Base-by-base conservation (phyloP, 2,113 vertebrate species). In the Malaclemys terrapin region DNA sequence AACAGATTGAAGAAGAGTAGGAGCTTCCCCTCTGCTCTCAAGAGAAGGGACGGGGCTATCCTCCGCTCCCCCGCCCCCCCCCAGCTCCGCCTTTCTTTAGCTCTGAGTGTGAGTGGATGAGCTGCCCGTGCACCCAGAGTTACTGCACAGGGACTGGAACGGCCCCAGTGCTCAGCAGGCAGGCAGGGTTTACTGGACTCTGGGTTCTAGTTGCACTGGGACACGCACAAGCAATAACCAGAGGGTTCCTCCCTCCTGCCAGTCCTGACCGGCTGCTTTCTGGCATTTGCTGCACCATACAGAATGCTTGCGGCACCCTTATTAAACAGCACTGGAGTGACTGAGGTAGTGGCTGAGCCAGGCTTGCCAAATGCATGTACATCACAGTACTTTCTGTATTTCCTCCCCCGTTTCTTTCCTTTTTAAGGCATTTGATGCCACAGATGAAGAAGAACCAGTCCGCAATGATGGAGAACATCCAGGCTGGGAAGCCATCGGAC, bases 391-490 rank as follows among this genome's bases (percentile, higher is more conserved):
- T 79, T 93, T 83, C n/a, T 90, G 86, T 90, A 89, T 85, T 96
- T 72, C 88, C 79, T 72, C 87, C 89, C 89, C 65, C 0, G 91
- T 42, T 92, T 25, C n/a, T 94, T 80, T 84, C 82, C 45, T 95
- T 96, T 92, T 97, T 81, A 97, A 99, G 99, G 91, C 99, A 99
- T 56, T 93, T 99, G 93, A 97, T 98, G 87, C 98, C 98, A 49
- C 98, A 98, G 75, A 97, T 98, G 97, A 99, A 98, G 98, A 98
- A 98, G 80, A 98, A 98, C 78, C 99, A 99, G 79, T 98, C 98
- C 27, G 98, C 98, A 4, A 98, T 99, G 84, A 97, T 98, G 97
- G 99, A 99, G 93, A 98, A 98, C 96, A 98, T 99, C 91, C 99
- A 99, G 96, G 98, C 98, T 31, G 98, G 98, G 50, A 98, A 98